These are phyloP conservation scores for Pardosa pseudoannulata DNA, from an alignment of 2,888 invertebrate genomes.

Conservation along the genomic window DNA sequence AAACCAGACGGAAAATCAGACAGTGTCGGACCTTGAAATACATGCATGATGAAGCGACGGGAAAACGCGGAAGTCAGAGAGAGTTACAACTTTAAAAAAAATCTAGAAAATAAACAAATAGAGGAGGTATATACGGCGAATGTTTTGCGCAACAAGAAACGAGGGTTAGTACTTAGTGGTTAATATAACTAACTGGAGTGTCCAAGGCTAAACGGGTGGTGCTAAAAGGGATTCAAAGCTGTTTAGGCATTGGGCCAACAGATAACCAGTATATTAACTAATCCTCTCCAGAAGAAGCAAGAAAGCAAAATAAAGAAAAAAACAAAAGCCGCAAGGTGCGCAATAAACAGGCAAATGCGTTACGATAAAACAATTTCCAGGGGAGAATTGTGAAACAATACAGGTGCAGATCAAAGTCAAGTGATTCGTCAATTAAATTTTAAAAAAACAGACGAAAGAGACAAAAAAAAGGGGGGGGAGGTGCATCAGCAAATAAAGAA, in stretches of 20 bases:
- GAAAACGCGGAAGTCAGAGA: constrained; percentile 45
- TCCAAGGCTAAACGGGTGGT: constrained; percentile 57
- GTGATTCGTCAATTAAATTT: constrained; percentile 2
- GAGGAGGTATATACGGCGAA: constrained; percentile 5
- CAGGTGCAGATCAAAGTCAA: constrained; percentile 36
- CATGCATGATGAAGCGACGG: constrained; percentile 2
- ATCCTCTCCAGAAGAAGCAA: neutral
- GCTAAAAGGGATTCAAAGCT: constrained; percentile 8
- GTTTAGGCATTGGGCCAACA: constrained; percentile 58
- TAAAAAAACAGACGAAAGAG: too few species aligned
- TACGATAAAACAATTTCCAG: constrained; percentile 18
- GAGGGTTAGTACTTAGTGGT: constrained; percentile 15
- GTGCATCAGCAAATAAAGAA: neutral
- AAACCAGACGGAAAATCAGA: constrained; percentile 44
- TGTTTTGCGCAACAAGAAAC: constrained; percentile 31
- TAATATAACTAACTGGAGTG: constrained; percentile 18
- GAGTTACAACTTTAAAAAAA: neutral
- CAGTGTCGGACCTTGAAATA: constrained; percentile 44
- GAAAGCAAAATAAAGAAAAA: neutral
- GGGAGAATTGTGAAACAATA: constrained; percentile 53
- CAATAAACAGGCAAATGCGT: constrained; percentile 42
- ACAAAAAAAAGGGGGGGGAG: neutral
- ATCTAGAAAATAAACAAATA: neutral
- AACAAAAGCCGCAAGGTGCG: constrained; percentile 10
- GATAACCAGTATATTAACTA: constrained; percentile 57